Evolutionary conservation across 2,888 invertebrate species (phyloP), one percentile per base, ranked within the genome.

Genomic region (Helicoverpa assulta): DNA sequence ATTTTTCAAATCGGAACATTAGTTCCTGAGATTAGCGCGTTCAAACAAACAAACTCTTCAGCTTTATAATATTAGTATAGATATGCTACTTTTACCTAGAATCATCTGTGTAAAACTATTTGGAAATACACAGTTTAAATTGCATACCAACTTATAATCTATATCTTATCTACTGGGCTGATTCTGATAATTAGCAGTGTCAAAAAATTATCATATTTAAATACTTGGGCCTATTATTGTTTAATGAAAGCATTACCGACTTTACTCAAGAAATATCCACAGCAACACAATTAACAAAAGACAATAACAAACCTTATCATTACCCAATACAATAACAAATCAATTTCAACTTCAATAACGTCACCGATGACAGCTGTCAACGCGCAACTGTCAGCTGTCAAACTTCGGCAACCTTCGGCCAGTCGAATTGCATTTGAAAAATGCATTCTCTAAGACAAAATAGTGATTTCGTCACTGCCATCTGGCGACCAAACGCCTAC

Each of bases 401-500:
- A 70, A 72, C 55, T 65, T 60, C 70, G 60, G 71, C 78, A 80
- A 80, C 64, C 60, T 40, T 61, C 70, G 74, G 61, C 63, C 62
- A 61, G 77, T 78, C 50, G 63, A 67, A 76, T 50, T 83, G 84
- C 80, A 84, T 83, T 80, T 69, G 67, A 80, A 85, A 85, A 85
- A 83, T 80, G 85, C 83, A 84, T 78, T 73, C 67, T 68, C 76
- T 76, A 82, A 80, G 75, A 85, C 85, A 83, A 81, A 40, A 84
- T 80, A 85, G 82, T 74, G 80, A 75, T 89, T 86, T 86, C 86
- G 83, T 86, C 86, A 88, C 81, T 70, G 71, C 85, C 92, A 92
- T 92, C 88, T 92, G 92, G 89, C 72, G 82, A 78, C 86, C 89
- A 78, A 70, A 68, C 78, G 87, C 86, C 90, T 83, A 89, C 86